phyloP scores from a whole-genome alignment of 2,797 vertebrate genomes.

The Liparis tanakae region DNA sequence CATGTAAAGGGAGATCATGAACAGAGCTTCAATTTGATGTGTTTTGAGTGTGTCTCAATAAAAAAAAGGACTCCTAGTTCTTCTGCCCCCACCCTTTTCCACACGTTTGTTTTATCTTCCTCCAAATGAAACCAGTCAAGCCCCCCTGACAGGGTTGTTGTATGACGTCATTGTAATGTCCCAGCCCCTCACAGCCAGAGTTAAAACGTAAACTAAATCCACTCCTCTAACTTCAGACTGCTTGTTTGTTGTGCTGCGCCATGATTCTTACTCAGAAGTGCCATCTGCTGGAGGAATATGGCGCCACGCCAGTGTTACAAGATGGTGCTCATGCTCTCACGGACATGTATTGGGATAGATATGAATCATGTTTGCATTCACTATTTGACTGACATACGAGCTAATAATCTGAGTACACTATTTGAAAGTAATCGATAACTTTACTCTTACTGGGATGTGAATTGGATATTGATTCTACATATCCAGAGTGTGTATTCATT shows the following conservation, averaged over 20 bases:
- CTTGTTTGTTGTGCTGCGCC: neutral
- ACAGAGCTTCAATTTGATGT: neutral
- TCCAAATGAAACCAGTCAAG: neutral
- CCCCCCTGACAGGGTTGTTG: neutral
- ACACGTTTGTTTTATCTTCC: neutral
- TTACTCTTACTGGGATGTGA: neutral
- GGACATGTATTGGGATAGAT: neutral
- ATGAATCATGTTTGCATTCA: neutral
- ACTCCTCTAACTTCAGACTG: neutral
- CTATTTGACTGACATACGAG: neutral
- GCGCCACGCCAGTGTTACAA: neutral
- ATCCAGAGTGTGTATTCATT: neutral
- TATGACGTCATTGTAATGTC: neutral
- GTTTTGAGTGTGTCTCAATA: neutral
- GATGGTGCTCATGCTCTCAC: neutral
- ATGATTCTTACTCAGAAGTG: conserved; percentile 59
- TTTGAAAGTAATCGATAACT: neutral
- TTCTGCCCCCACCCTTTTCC: neutral
- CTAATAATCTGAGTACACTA: rapidly evolving
- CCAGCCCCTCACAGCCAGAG: neutral
- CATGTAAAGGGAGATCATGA: neutral
- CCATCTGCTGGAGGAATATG: conserved; percentile 56
- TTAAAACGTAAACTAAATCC: neutral
- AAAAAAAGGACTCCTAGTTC: neutral
- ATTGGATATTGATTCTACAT: neutral